Evolutionary conservation across 2,888 invertebrate species (phyloP), one percentile per base, ranked within the genome.

Genomic region (Agapetus fuscipes): DNA sequence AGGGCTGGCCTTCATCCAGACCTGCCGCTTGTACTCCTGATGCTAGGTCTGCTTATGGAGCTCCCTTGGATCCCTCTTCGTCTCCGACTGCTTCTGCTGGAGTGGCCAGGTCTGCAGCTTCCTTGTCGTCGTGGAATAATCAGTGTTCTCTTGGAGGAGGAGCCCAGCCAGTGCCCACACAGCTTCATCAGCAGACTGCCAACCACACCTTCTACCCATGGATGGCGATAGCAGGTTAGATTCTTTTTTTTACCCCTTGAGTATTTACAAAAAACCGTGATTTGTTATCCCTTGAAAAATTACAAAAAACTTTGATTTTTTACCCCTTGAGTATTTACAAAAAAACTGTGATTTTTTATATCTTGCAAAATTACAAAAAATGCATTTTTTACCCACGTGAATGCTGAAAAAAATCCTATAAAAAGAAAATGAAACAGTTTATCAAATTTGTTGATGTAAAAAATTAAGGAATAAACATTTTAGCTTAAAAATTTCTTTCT

Each of bases 221-320:
- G 93, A 93, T 93, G 93, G 91, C 91, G 71, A 91, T 93, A 76
- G 91, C 91, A 91, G 93, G 93, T 91, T 68, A 82, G 87, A 76
- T 52, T 14, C 3, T 14, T 7, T 15, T 30, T 15, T 10, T 12
- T 30, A 15, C 13, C 9, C 5, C 3, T 7, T 7, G 10, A 5
- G 10, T 10, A 10, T 7, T 24, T 10, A 24, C 24, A 24, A 24
- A 5, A n/a, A n/a, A n/a, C n/a, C n/a, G n/a, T n/a, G n/a, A n/a
- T n/a, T n/a, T n/a, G n/a, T n/a, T n/a, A n/a, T n/a, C n/a, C n/a
- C n/a, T n/a, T n/a, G n/a, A n/a, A n/a, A n/a, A n/a, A n/a, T n/a
- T n/a, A n/a, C n/a, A n/a, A n/a, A n/a, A n/a, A n/a, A n/a, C n/a
- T n/a, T n/a, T n/a, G n/a, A n/a, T n/a, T n/a, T n/a, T n/a, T n/a